Conservation (phyloP, 2,113 vertebrate species). For the Gila orcuttii region DNA sequence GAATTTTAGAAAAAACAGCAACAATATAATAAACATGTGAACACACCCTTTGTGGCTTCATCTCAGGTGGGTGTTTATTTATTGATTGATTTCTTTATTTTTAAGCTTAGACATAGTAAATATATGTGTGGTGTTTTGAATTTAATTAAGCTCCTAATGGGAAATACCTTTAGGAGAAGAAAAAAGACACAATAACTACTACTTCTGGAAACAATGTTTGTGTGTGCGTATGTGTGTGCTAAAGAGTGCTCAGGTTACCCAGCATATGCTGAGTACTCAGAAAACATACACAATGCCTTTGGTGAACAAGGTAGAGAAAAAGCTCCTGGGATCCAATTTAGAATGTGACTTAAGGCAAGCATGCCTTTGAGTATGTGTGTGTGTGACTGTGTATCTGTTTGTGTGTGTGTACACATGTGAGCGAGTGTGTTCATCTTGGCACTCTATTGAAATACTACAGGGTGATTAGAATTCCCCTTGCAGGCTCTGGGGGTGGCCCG, state of each 20-base stretch:
- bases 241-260: conserved; percentile 83
- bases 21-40: conserved; percentile 45
- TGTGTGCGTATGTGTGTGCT: conserved; percentile 49
- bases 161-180: conserved; percentile 78
- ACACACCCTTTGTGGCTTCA: conserved; percentile 1
- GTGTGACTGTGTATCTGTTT: conserved; percentile 46
- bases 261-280: conserved; percentile 86
- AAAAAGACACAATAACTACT: conserved; percentile 48
- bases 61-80: conserved; percentile 63
- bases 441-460: conserved; percentile 71
- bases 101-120: conserved; percentile 65
- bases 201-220: conserved; percentile 72
- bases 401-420: conserved; percentile 48
- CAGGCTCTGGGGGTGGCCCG: conserved; percentile 65
- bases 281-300: conserved; percentile 86
- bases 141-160: conserved; percentile 88
- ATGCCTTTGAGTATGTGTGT: conserved; percentile 68
- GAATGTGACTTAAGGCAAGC: conserved; percentile 89
- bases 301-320: conserved; percentile 87
- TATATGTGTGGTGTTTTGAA: conserved; percentile 83
- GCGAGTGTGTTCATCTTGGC: conserved; percentile 74
- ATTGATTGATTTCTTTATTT: conserved; percentile 46
- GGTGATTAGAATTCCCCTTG: conserved; percentile 72
- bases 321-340: conserved; percentile 94
- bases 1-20: conserved; percentile 23